Evolutionary conservation across 2,888 invertebrate genomes (phyloP), one percentile per base, ranked within the genome.

Genomic region (Tinea trinotella): DNA sequence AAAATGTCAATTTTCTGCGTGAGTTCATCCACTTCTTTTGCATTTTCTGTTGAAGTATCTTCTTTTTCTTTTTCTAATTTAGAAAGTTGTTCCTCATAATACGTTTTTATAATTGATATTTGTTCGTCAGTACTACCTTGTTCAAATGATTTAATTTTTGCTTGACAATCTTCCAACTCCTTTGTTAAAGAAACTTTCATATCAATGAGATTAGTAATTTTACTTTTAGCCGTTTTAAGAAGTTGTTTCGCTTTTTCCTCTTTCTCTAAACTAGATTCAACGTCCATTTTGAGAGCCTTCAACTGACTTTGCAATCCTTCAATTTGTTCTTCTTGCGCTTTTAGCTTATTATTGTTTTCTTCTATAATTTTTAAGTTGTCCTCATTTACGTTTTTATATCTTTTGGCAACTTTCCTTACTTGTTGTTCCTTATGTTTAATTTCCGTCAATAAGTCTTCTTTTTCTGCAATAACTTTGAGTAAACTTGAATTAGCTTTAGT

Each of bases 371-470:
- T 53, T 13, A 17, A n/a, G 3, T 40, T 2, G 2, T 53, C 53
- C 13, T 53, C 53, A 40, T 89, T 95, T 61, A 93, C 93, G 7
- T 90, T 91, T 74, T 97, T 97, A 71, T 97, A 98, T 66, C 95
- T 96, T 65, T 96, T 94, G 4, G 97, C 98, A 60, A 98, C 95
- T 71, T 94, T 96, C 61, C 94, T 90, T 34, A 95, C 91, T 70
- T 92, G 91, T 59, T 89, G 77, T 71, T 91, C 91, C 62, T 92
- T 92, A 63, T 89, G 92, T 59, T 88, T 88, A 12, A 90, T 89
- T 60, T 93, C 93, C 35, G 87, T 88, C 10, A 93, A 76, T 18
- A 89, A 81, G 1, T 88, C 89, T 59, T 93, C 92, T 68, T 92
- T 93, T 13, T 82, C 87, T 4, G 88, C 80, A 3, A 92, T 66